phyloP scores from a whole-genome alignment of 2,888 invertebrate species.

The Chrysotoxum bicinctum region DNA sequence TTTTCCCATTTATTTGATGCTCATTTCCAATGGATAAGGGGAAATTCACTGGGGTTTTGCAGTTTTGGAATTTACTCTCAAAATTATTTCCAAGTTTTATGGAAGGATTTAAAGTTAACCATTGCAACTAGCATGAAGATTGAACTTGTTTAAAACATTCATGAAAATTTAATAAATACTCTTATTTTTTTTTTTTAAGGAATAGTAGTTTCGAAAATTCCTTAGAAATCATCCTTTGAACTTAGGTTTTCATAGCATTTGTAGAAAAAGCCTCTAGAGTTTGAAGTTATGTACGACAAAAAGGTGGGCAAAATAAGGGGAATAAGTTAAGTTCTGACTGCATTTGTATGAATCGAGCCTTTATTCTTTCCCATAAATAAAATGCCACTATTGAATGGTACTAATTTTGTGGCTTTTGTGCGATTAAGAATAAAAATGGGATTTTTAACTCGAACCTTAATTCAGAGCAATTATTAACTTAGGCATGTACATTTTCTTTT shows the following conservation, averaged over 20 bases:
- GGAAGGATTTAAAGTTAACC: not conserved
- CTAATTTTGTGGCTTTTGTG: not conserved
- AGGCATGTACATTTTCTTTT: not conserved
- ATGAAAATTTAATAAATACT: not conserved
- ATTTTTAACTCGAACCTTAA: not conserved
- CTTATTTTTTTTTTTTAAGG: not conserved
- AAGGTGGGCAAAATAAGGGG: not conserved
- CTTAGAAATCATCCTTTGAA: not conserved
- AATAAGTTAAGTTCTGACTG: not conserved
- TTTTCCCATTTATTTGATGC: not conserved
- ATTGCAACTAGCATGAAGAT: not conserved
- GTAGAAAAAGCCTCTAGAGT: not conserved
- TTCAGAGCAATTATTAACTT: not conserved
- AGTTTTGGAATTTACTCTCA: not conserved
- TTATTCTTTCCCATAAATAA: not conserved
- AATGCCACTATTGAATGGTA: not conserved
- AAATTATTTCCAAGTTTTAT: not conserved
- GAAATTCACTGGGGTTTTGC: slow-evolving; percentile 34
- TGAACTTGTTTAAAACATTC: not conserved
- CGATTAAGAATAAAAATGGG: not conserved
- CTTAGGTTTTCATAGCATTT: not conserved
- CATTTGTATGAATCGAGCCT: not conserved
- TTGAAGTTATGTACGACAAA: not conserved
- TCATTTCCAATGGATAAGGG: slow-evolving; percentile 65
- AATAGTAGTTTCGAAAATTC: not conserved